phyloP scores from a whole-genome alignment of 2,113 vertebrate species.

The Neolamprologus toae region DNA sequence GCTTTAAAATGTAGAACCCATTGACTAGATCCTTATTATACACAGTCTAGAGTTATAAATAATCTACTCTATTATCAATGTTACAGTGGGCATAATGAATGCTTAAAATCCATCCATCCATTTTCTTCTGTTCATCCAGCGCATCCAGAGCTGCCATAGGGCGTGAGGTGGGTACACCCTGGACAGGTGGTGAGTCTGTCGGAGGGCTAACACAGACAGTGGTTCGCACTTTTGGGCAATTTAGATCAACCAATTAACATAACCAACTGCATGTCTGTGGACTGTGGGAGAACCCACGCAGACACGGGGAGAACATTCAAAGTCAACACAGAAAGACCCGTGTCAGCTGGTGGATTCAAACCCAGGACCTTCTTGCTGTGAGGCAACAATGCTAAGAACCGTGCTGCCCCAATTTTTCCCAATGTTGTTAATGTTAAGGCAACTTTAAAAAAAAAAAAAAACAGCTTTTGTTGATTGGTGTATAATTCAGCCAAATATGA shows the following conservation, averaged over 20 bases:
- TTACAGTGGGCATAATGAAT: neutral
- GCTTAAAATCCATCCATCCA: neutral
- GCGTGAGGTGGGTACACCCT: neutral
- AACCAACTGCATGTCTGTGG: neutral
- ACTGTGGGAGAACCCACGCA: neutral
- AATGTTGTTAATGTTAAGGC: neutral
- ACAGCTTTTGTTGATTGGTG: neutral
- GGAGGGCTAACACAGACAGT: neutral
- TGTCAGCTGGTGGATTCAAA: neutral
- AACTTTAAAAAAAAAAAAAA: neutral
- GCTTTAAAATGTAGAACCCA: neutral
- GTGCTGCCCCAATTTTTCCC: neutral
- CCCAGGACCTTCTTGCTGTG: neutral
- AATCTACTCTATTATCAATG: neutral
- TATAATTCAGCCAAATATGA: neutral
- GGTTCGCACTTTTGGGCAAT: accelerated
- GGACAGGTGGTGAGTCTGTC: neutral
- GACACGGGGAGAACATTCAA: neutral
- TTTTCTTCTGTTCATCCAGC: neutral
- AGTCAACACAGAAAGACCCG: neutral
- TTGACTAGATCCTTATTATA: neutral
- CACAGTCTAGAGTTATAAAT: neutral
- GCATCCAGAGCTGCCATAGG: neutral
- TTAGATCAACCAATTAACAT: neutral
- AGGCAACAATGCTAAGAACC: neutral